Evolutionary conservation across 2,797 vertebrate genomes (phyloP).

Genomic region (Cynopterus sphinx): DNA sequence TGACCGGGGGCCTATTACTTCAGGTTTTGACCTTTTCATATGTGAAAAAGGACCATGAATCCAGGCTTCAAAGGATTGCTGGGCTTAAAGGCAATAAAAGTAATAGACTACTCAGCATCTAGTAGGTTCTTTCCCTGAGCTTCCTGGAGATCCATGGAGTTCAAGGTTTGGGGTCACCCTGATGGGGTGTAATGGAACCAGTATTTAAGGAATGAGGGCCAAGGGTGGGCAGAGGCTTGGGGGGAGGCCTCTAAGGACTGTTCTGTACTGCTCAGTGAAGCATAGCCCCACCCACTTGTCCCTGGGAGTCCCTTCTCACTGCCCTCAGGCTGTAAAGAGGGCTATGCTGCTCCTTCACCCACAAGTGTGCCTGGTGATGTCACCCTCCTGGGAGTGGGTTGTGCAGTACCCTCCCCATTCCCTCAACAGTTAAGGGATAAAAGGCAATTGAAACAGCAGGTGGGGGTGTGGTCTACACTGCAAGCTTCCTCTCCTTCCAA

Average conservation of each 20-base stretch:
- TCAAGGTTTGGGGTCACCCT: background rate
- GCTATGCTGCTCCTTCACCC: fast-evolving
- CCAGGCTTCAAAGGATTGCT: background rate
- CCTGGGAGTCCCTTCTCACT: background rate
- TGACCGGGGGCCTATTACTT: background rate
- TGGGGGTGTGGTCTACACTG: background rate
- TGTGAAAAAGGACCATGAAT: background rate
- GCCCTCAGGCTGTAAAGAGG: background rate
- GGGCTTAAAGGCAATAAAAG: background rate
- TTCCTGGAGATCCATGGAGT: background rate
- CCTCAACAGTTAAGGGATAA: background rate
- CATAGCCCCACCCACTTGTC: fast-evolving
- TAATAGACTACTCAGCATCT: background rate
- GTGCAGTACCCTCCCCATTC: background rate
- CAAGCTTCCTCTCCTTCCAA: background rate
- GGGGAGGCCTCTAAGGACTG: background rate
- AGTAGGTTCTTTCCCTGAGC: background rate
- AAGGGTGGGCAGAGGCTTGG: background rate
- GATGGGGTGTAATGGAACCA: background rate
- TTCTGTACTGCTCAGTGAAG: background rate
- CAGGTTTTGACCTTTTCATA: background rate
- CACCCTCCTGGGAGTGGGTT: background rate
- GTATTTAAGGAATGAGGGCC: background rate
- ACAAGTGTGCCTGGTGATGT: background rate
- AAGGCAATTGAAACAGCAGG: background rate